These are phyloP conservation scores for Balaeniceps rex DNA, from an alignment of 2,113 vertebrate species.

Conservation along the genomic window DNA sequence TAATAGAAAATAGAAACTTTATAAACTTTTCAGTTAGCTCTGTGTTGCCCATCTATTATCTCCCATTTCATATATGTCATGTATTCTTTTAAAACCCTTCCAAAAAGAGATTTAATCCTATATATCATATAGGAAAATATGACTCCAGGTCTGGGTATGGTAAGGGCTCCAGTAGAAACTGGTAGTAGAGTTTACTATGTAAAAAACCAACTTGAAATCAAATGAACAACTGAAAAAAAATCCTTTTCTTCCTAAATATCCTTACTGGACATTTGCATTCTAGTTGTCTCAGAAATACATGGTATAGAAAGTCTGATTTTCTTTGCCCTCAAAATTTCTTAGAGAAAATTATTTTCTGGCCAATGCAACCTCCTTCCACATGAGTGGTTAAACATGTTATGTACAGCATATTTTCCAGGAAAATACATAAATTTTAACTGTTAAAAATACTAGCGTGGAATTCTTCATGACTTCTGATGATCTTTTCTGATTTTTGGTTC, in stretches of 20 bases:
- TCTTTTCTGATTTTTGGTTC: background rate
- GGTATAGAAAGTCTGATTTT: background rate
- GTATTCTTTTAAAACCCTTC: background rate
- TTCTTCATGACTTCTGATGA: background rate
- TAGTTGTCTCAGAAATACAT: background rate
- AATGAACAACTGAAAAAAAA: background rate
- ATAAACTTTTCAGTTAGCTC: background rate
- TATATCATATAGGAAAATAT: background rate
- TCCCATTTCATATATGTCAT: background rate
- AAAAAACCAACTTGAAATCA: background rate
- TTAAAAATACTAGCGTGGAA: background rate
- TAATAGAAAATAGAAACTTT: background rate
- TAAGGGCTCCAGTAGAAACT: background rate
- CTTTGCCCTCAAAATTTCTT: background rate
- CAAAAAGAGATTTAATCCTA: background rate
- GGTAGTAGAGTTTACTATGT: background rate
- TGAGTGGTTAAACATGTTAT: accelerated
- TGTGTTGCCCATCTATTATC: background rate
- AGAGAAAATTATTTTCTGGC: background rate
- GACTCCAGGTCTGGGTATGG: background rate
- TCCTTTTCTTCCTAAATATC: background rate
- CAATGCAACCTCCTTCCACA: background rate
- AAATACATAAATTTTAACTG: background rate
- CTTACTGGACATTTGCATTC: background rate
- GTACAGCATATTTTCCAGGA: background rate